Evolutionary conservation across 1,140 invertebrate species (phyloP), one percentile per base, ranked within the genome.

Genomic region (Orussus abietinus): DNA sequence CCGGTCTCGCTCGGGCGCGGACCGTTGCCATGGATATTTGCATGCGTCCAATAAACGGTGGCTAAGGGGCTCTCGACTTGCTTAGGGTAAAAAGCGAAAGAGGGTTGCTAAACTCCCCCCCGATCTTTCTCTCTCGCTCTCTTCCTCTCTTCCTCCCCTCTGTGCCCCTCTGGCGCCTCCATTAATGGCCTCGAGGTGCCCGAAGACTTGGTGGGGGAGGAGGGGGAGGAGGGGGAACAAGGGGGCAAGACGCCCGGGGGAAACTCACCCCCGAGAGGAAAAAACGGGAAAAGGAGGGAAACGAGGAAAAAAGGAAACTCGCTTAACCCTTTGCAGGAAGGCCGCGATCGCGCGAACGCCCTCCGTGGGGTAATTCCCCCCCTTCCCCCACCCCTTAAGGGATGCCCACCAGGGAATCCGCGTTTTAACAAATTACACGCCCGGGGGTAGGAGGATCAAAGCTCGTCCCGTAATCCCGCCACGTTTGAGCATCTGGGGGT

Each of bases 1-100:
- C 45, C 46, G 46, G 44, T 46, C 51, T 45, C 41, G 50, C 35
- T 43, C 50, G 45, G 37, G 45, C 44, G 32, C 34, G 35, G 36
- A 41, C 47, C 56, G 72, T 75, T 75, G 69, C 71, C 68, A 75
- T 74, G 70, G 71, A 69, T 74, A 75, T 75, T 75, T 74, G 70
- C 72, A 73, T 75, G 69, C 71, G 66, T 72, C 70, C 68, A 73
- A 74, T 74, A 71, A 74, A 72, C 67, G 71, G 62, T 65, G 61
- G 67, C 64, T 70, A 69, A 72, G 66, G 69, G 66, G 64, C 66
- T 68, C 64, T 66, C 65, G 60, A 66, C 57, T 68, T 57, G 67
- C 63, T 68, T 67, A 61, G 62, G 65, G 65, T 66, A 65, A 67
- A 67, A 66, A 68, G 62, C 55, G 53, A 64, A 67, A 68, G 65